Evolutionary conservation across 2,113 vertebrate species (phyloP).

Genomic region (Hylia prasina): DNA sequence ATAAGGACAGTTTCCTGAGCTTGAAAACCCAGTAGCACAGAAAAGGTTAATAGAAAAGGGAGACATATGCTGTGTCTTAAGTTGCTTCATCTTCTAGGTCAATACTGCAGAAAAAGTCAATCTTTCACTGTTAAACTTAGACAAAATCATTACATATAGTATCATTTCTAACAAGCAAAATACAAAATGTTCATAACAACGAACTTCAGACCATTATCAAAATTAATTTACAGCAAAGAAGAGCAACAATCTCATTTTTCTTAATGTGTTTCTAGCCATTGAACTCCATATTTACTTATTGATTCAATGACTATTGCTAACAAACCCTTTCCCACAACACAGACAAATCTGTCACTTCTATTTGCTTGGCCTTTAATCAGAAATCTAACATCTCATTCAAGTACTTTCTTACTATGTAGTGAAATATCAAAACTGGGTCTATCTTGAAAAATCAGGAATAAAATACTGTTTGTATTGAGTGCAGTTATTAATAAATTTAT

Average conservation of each 20-base stretch:
- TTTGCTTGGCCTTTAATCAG: neutral
- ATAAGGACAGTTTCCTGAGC: neutral
- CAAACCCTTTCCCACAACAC: neutral
- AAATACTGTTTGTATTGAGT: neutral
- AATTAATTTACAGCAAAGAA: neutral
- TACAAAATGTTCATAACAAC: neutral
- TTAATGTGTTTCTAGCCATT: neutral
- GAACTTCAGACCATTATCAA: neutral
- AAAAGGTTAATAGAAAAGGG: neutral
- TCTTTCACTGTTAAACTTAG: neutral
- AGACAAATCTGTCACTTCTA: neutral
- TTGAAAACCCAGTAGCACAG: neutral
- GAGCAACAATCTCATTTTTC: neutral
- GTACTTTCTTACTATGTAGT: neutral
- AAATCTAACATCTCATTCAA: neutral
- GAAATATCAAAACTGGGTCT: neutral
- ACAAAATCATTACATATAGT: neutral
- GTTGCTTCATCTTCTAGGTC: neutral
- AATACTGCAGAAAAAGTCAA: neutral
- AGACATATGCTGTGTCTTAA: neutral
- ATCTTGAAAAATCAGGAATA: neutral
- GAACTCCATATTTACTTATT: neutral
- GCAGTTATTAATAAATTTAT: neutral
- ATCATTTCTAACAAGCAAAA: neutral
- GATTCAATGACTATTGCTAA: neutral